Base-by-base conservation (phyloP, 2,888 invertebrate species). In the Ctena decussata region DNA sequence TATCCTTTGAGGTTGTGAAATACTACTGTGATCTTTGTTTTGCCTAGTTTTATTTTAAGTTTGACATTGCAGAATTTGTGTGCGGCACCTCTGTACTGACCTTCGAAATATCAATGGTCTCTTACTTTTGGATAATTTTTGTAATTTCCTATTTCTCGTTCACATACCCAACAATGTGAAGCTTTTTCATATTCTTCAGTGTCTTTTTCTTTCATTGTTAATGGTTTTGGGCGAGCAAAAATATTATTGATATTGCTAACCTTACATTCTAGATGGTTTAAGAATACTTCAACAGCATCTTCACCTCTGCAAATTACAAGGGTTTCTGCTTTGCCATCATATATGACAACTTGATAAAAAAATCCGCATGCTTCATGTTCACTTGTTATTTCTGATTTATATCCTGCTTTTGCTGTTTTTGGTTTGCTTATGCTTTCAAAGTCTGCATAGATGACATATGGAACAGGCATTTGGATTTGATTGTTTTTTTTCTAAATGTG, bases 341-440 rank as follows among this genome's bases (percentile, higher is more conserved):
- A 60, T 32, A 60, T 35, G 15, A 76, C 76, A 60, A 65, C 65
- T 37, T 60, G 76, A 76, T 76, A 76, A 41, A 60, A 3, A 82
- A 82, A 82, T 30, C 78, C 77, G 53, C 81, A 82, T 18, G 81
- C 77, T 72, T 82, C 41, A 15, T 82, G 81, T 71, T 75, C 75
- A 27, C 76, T 75, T 76, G 69, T 75, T 75, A 81, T 82, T 76
- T 75, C 57, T 41, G 71, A 70, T 76, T 30, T 37, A n/a, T 69
- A 12, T 11, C 69, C 69, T 11, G 37, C 57, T 37, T 75, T 30
- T 49, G 15, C 35, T 35, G 75, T 37, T 57, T 75, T 12, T 27
- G 57, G 75, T 57, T 49, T 57, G 21, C 53, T 53, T 53, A 75
- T 75, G 32, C 75, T 57, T 75, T 75, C 75, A 32, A 75, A 75